These are phyloP conservation scores for Chelidonichthys spinosus DNA, from an alignment of 2,797 vertebrate species.

Conservation along the genomic window DNA sequence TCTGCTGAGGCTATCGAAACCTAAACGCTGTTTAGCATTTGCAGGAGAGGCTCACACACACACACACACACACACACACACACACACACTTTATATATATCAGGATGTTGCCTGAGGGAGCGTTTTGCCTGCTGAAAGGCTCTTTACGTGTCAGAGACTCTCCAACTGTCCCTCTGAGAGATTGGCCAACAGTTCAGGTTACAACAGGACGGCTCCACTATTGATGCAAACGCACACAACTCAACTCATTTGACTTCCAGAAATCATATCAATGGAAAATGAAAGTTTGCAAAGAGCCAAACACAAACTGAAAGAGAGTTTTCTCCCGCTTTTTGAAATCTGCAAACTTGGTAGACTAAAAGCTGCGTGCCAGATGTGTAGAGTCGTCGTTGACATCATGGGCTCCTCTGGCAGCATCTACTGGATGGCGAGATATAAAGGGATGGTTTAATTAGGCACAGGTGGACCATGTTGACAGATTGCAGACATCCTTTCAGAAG, in stretches of 20 bases:
- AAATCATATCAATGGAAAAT: neutral
- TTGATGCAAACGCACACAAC: constrained; percentile 53
- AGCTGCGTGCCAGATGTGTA: constrained; percentile 24
- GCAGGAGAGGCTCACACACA: constrained; percentile 39
- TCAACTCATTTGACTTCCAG: constrained; percentile 22
- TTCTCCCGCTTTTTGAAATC: neutral
- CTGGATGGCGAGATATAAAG: constrained; percentile 46
- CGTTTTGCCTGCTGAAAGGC: constrained; percentile 89
- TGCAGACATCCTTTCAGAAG: constrained; percentile 10
- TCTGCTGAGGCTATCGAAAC: constrained; percentile 78
- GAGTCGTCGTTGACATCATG: constrained; percentile 21
- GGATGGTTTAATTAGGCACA: constrained; percentile 53
- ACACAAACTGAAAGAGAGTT: neutral
- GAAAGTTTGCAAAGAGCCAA: constrained; percentile 12
- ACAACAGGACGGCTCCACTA: constrained; percentile 51
- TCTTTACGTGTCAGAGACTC: constrained; percentile 83
- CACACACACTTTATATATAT: constrained; percentile 35
- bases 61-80: constrained; percentile 26
- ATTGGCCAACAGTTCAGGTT: constrained; percentile 66
- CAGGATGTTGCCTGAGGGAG: constrained; percentile 81
- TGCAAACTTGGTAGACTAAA: neutral
- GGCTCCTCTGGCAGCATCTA: constrained; percentile 28
- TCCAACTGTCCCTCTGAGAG: constrained; percentile 78
- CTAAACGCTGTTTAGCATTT: constrained; percentile 71
- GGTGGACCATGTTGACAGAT: constrained; percentile 37